These are phyloP conservation scores for Enteromius trimaculatus DNA, from an alignment of 2,797 vertebrate genomes.

Conservation along the genomic window DNA sequence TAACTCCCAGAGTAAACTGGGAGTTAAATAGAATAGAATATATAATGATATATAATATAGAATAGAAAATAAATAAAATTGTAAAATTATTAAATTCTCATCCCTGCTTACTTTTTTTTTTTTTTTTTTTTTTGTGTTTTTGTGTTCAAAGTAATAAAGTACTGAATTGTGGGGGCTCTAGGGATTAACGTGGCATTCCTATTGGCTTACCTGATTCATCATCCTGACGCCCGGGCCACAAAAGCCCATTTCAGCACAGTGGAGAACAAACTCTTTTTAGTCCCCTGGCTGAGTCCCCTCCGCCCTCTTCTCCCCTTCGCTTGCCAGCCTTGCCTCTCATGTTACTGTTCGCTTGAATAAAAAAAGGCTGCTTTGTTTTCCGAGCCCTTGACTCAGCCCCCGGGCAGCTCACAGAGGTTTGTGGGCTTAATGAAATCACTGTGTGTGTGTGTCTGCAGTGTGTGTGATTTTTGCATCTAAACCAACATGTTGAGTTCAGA, in stretches of 20 bases:
- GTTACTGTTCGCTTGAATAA: conserved; percentile 70
- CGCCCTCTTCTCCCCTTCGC: conserved; percentile 41
- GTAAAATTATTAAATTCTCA: background rate
- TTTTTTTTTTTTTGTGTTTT: background rate
- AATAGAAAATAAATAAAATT: background rate
- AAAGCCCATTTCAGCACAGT: conserved; percentile 68
- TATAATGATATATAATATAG: no score
- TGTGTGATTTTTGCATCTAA: conserved; percentile 27
- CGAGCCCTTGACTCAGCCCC: conserved; percentile 23
- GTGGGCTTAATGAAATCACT: conserved; percentile 37
- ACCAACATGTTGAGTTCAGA: conserved; percentile 24
- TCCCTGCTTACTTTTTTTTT: background rate
- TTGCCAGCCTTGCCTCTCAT: conserved; percentile 65
- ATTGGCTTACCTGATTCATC: conserved; percentile 68
- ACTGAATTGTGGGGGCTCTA: background rate
- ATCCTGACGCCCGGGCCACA: conserved; percentile 60
- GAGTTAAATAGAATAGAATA: no score
- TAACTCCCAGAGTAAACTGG: no score
- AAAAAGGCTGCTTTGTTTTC: conserved; percentile 75
- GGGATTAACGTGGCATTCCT: conserved; percentile 58
- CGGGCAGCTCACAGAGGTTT: conserved; percentile 33
- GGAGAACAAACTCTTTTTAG: conserved; percentile 64
- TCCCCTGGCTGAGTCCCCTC: conserved; percentile 61
- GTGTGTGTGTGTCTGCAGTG: conserved; percentile 5
- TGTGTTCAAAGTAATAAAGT: conserved; percentile 10